phyloP scores from a whole-genome alignment of 92 coral and sea anemone species.

The Pocillopora meandrina region DNA sequence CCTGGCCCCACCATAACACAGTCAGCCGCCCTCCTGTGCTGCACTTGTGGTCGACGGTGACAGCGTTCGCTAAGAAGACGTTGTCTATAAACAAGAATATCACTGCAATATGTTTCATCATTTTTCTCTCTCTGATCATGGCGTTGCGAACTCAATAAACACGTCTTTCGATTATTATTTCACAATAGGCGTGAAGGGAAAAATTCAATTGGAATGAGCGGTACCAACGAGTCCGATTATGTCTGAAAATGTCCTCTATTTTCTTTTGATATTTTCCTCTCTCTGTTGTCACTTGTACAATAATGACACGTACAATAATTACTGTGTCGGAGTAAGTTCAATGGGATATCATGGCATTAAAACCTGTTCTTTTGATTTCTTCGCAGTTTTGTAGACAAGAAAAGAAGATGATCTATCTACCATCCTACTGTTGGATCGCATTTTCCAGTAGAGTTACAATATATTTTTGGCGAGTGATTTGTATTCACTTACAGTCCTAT shows the following conservation, averaged over 20 bases:
- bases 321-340: neutral
- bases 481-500: neutral
- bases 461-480: neutral
- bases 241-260: neutral
- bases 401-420: neutral
- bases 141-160: neutral
- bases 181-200: neutral
- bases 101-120: neutral
- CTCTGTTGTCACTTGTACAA: neutral
- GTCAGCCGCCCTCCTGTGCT: constrained; percentile 37
- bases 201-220: neutral
- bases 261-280: neutral
- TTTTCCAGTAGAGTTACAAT: neutral
- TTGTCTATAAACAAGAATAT: constrained; percentile 19
- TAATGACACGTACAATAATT: neutral
- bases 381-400: neutral
- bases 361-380: neutral
- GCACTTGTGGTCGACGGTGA: constrained; percentile 48
- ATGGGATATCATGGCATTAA: neutral
- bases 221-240: neutral
- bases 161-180: neutral
- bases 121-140: neutral
- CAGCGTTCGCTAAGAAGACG: neutral
- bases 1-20: constrained; percentile 68
- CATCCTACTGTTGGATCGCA: constrained; percentile 5